phyloP scores from a whole-genome alignment of 2,797 vertebrate species.

The Molothrus ater region DNA sequence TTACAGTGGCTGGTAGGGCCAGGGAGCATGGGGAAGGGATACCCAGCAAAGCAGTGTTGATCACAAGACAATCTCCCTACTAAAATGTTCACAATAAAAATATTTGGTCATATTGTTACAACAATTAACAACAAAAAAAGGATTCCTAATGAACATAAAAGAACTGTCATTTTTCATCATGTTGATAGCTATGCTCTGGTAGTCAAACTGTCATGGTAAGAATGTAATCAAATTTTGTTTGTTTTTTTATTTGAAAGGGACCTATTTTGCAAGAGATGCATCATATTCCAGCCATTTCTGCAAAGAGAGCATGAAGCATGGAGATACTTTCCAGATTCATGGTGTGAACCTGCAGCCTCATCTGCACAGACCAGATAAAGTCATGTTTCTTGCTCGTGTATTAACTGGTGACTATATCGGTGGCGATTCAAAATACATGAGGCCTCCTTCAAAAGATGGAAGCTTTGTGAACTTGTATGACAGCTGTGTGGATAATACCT shows the following conservation, averaged over 20 bases:
- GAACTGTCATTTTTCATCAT: not conserved
- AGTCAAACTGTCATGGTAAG: not conserved
- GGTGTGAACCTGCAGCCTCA: conserved; percentile 85
- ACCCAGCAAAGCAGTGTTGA: not conserved
- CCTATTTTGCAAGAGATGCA: conserved; percentile 94
- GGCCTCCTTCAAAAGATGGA: conserved; percentile 93
- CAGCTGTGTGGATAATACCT: conserved; percentile 94
- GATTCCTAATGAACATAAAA: not conserved
- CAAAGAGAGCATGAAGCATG: conserved; percentile 89
- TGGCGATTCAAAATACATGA: conserved; percentile 89
- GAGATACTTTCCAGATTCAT: conserved; percentile 87
- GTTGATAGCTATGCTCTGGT: not conserved
- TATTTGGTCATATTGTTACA: not conserved
- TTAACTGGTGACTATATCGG: conserved; percentile 90
- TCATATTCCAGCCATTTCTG: conserved; percentile 96
- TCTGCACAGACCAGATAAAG: conserved; percentile 84
- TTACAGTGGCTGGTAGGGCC: not conserved
- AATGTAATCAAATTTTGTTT: not conserved
- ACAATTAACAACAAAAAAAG: not conserved
- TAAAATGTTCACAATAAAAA: not conserved
- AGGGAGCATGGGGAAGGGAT: not conserved
- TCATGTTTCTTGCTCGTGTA: conserved; percentile 95
- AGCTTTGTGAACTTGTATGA: conserved; percentile 95
- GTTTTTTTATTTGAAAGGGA: conserved; percentile 78
- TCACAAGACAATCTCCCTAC: not conserved